Percentiles rank a stretch among this genome's conserved stretches.
phyloP scores from a whole-genome alignment of 2,888 invertebrate genomes.

The Athetis lepigone region DNA sequence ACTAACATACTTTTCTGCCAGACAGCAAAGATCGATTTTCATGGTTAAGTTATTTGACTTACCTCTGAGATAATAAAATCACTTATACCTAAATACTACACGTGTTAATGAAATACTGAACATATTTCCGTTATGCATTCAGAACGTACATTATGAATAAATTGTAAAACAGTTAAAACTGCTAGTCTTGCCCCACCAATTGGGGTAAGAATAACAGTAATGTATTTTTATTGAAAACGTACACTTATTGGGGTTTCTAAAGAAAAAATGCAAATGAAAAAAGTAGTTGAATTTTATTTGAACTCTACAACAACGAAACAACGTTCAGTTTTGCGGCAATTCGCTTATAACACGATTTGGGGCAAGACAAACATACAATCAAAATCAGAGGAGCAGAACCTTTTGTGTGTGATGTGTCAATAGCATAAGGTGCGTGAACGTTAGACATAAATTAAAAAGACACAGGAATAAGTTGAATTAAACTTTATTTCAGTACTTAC shows the following conservation, averaged over 20 bases:
- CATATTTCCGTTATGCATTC: background rate
- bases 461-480: background rate
- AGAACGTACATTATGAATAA: background rate
- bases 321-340: background rate
- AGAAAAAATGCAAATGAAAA: background rate
- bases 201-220: constrained; percentile 6
- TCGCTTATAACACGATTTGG: background rate
- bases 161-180: constrained; percentile 2
- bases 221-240: background rate
- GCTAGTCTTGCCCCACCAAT: constrained; percentile 1
- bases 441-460: constrained; percentile 4
- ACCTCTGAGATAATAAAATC: background rate
- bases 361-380: constrained; percentile 3
- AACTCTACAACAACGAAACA: background rate
- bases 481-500: background rate
- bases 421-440: background rate
- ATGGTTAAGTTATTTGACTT: constrained; percentile 3
- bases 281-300: background rate
- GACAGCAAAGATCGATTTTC: background rate
- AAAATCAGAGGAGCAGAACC: constrained; percentile 9
- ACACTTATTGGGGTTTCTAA: background rate
- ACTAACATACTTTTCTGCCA: too few species aligned
- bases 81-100: background rate
- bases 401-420: background rate
- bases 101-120: background rate